Conservation (phyloP, 2,888 invertebrate genomes). For the Cyclophora albipunctata region DNA sequence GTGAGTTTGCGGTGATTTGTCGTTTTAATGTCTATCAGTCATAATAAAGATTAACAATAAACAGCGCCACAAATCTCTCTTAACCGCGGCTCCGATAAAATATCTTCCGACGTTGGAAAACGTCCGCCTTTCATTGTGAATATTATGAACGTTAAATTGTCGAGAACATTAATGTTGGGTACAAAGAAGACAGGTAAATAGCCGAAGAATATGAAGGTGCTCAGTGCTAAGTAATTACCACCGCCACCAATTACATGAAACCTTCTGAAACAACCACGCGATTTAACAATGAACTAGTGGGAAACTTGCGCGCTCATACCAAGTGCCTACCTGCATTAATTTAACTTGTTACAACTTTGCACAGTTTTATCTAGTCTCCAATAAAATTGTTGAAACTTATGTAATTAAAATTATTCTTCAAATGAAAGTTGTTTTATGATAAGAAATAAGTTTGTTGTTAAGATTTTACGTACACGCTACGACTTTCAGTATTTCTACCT, state of each 20-base stretch:
- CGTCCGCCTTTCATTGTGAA: no score
- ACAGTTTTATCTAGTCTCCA: conserved; percentile 18
- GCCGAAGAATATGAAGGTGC: conserved; percentile 2
- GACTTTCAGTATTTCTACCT: conserved; percentile 1
- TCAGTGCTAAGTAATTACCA: conserved; percentile 39
- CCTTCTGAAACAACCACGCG: conserved; percentile 31
- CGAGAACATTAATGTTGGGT: no score
- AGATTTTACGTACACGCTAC: neutral
- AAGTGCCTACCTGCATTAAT: conserved; percentile 22
- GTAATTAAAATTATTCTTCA: conserved; percentile 12
- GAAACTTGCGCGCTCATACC: conserved; percentile 15
- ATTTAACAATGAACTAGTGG: conserved; percentile 41
- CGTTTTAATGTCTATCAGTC: no score
- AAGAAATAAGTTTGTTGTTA: conserved; percentile 3
- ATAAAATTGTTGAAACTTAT: conserved; percentile 16
- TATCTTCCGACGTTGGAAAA: no score
- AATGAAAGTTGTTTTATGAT: conserved; percentile 2
- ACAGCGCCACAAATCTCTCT: no score
- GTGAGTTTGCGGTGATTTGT: no score
- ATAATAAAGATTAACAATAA: no score
- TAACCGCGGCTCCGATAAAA: no score
- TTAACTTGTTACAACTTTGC: conserved; percentile 20
- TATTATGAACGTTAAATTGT: no score
- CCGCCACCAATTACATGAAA: conserved; percentile 38
- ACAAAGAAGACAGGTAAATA: no score